Conservation (phyloP, 35 echinoderm and acorn worm species). For the Hemicentrotus pulcherrimus region DNA sequence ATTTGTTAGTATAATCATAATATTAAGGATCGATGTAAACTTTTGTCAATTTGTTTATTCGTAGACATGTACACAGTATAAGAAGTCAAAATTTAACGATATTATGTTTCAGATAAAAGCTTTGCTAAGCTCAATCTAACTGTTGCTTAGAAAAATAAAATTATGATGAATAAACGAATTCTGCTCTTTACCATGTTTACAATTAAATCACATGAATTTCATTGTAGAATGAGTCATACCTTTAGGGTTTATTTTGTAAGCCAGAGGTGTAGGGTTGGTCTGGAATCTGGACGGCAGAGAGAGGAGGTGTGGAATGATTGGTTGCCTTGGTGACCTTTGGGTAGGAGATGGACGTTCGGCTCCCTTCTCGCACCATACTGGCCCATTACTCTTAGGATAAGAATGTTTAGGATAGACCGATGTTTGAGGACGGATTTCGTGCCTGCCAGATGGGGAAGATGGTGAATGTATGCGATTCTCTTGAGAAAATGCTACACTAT, state of each 20-base stretch:
- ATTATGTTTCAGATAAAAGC: too few species aligned
- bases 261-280: not conserved
- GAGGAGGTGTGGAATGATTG: not conserved
- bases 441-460: not conserved
- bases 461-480: not conserved
- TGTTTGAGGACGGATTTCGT: not conserved
- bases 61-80: too few species aligned
- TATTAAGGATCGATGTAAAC: too few species aligned
- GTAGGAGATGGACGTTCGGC: not conserved
- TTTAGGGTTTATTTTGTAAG: not conserved
- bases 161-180: not conserved
- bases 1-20: too few species aligned
- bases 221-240: not conserved
- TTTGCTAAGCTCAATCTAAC: too few species aligned
- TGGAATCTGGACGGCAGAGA: not conserved
- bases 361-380: not conserved
- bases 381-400: not conserved
- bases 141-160: not conserved
- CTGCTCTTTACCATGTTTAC: not conserved
- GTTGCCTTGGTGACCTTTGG: not conserved
- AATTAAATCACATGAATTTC: not conserved
- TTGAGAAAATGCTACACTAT: not conserved
- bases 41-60: too few species aligned
- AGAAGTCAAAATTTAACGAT: too few species aligned
- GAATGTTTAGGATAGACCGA: too few species aligned